Percentiles rank a stretch among this genome's conserved stretches.
Evolutionary conservation across 2,888 invertebrate genomes (phyloP).

Genomic region (Ectobius pallidus): DNA sequence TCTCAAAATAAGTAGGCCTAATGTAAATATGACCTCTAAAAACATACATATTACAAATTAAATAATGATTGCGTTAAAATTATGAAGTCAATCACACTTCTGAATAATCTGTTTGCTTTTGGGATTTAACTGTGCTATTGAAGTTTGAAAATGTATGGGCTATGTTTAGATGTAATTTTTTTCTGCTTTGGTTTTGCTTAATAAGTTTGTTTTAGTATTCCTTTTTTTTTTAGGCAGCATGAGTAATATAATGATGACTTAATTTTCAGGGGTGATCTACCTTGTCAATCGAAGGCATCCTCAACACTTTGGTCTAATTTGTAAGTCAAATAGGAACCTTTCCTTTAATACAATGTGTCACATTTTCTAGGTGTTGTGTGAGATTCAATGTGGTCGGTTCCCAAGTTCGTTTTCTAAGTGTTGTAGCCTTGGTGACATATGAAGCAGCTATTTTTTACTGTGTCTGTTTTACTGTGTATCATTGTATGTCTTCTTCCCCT

Average conservation of each 20-base stretch:
- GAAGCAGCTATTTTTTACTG: not conserved
- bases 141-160: no score
- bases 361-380: conserved; percentile 37
- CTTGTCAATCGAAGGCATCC: conserved; percentile 55
- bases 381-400: conserved; percentile 35
- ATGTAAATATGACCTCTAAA: no score
- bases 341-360: conserved; percentile 6
- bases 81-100: no score
- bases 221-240: conserved; percentile 1
- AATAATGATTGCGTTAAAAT: no score
- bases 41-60: no score
- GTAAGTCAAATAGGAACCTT: conserved; percentile 51
- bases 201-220: not conserved
- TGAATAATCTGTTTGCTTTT: no score
- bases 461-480: not conserved
- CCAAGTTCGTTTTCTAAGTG: conserved; percentile 10
- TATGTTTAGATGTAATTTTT: no score
- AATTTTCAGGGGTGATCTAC: conserved; percentile 51
- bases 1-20: no score
- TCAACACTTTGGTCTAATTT: conserved; percentile 54
- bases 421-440: conserved; percentile 13
- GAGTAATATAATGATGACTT: conserved; percentile 19
- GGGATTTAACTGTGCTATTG: no score
- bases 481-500: not conserved
- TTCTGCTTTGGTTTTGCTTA: not conserved